Conservation (phyloP, 2,113 vertebrate species). For the Astur gentilis region DNA sequence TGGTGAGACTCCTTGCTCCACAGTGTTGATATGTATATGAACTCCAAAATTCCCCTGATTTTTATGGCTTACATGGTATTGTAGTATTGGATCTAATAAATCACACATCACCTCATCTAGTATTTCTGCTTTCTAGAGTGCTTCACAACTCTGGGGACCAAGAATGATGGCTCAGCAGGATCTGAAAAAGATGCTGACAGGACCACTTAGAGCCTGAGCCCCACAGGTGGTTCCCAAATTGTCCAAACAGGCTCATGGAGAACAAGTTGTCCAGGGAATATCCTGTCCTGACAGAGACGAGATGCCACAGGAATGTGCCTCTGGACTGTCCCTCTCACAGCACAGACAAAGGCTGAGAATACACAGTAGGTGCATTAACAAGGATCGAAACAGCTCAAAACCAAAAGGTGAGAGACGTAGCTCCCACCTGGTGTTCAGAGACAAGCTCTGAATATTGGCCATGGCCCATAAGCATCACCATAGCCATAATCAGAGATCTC, state of each 20-base stretch:
- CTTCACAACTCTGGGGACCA: accelerated
- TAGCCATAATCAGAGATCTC: accelerated
- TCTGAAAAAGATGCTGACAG: neutral
- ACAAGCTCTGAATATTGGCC: neutral
- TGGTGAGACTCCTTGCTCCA: neutral
- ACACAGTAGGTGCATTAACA: neutral
- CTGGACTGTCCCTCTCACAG: neutral
- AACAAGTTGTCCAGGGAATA: neutral
- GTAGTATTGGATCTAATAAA: neutral
- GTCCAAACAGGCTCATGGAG: neutral
- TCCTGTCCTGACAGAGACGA: neutral
- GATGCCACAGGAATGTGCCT: neutral
- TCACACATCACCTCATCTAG: neutral
- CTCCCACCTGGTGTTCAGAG: neutral
- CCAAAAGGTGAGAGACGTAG: accelerated
- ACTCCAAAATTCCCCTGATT: neutral
- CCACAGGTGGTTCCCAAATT: neutral
- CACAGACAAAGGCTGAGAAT: neutral
- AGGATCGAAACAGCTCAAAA: neutral
- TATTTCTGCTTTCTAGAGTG: neutral
- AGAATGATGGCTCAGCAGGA: neutral
- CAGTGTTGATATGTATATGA: neutral
- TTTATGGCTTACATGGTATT: neutral
- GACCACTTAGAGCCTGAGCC: neutral
- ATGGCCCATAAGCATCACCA: neutral